Evolutionary conservation across 92 coral and sea anemone genomes (phyloP).

Genomic region (Siderastrea radians): DNA sequence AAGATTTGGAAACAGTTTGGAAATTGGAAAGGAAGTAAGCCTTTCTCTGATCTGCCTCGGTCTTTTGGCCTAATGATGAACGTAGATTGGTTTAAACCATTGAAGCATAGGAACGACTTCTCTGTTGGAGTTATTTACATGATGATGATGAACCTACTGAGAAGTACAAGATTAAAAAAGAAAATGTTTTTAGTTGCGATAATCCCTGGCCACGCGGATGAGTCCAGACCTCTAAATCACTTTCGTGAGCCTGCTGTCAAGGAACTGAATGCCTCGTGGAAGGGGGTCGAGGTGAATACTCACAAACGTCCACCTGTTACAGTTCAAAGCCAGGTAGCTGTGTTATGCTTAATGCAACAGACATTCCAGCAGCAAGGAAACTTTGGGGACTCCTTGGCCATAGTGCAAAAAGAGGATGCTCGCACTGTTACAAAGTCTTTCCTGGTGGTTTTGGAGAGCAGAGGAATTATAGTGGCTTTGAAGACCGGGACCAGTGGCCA

Average conservation of each 20-base stretch:
- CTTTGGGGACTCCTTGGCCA: constrained; percentile 75
- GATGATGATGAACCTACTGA: constrained; percentile 60
- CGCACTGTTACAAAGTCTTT: not conserved
- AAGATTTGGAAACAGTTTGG: constrained; percentile 52
- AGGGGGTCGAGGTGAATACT: constrained; percentile 39
- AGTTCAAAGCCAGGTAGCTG: constrained; percentile 48
- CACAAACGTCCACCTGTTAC: constrained; percentile 21
- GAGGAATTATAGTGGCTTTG: not conserved
- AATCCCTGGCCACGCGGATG: constrained; percentile 58
- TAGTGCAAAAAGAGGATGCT: constrained; percentile 61
- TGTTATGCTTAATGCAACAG: constrained; percentile 56
- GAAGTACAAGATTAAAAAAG: constrained; percentile 47
- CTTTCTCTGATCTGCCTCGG: constrained; percentile 35
- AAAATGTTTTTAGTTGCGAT: constrained; percentile 66
- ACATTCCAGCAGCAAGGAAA: constrained; percentile 72
- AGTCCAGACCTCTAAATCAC: constrained; percentile 48
- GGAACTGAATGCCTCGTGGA: constrained; percentile 41
- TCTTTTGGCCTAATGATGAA: constrained; percentile 18
- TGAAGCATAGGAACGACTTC: constrained; percentile 53
- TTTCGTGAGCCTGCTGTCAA: constrained; percentile 55
- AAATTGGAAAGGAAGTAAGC: constrained; percentile 33
- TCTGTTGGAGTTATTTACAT: constrained; percentile 33
- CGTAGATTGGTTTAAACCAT: constrained; percentile 16
- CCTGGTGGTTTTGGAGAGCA: too few species aligned
- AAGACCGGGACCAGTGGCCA: constrained; percentile 57